Evolutionary conservation across 2,797 vertebrate genomes (phyloP), one percentile per base, ranked within the genome.

Genomic region (Sebastes steindachneri): DNA sequence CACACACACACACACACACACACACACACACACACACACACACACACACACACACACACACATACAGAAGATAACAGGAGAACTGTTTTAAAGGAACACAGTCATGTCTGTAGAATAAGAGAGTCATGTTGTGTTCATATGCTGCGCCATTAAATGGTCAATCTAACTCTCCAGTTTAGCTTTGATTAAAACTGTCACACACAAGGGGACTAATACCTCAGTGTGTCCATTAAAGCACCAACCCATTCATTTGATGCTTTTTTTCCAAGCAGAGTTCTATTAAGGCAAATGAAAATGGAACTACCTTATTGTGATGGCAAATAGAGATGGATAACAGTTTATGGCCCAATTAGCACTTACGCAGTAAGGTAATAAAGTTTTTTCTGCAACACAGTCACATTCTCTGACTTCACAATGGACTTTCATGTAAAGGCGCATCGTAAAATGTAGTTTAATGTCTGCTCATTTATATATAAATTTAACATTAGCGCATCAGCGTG

Each of bases 301-400:
- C 59, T 66, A 15, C 14, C 11, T 77, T 74, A 80, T 71, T 59
- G 65, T 15, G 23, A 70, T 35, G 11, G 57, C 45, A 80, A 78
- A 81, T 75, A n/a, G 15, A 87, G 68, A 68, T 23, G 53, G 5
- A 68, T 77, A 45, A 67, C n/a, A 51, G 41, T 77, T 80, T 80
- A 78, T 58, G 23, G 67, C 33, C 33, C 63, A 65, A 67, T 80
- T 72, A 68, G 60, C 51, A 59, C 53, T 59, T 75, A 28, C 60
- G 78, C 71, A 57, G 15, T 25, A 9, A 45, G 63, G 23, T 26
- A 35, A 68, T 77, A 58, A 9, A 3, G 26, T 54, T 82, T 54
- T 82, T 54, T 33, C 54, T 33, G 41, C 54, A 48, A 41, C 31
- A 15, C 54, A 35, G 19, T 45, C 59, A 48, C 26, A 57, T 62